Conservation (phyloP, 1,140 invertebrate species). For the Chelonus insularis region DNA sequence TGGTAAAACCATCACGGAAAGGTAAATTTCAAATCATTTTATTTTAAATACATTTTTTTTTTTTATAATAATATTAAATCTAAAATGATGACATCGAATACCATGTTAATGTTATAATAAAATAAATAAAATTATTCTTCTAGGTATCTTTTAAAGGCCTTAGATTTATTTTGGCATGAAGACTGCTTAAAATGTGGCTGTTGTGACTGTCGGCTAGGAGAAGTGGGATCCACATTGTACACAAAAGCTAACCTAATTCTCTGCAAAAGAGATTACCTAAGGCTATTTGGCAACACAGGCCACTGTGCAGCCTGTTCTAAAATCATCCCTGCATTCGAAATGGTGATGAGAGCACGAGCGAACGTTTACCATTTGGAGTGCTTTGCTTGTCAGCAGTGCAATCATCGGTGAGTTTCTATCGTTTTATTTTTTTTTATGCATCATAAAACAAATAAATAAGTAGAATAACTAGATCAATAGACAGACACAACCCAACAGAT, state of each 20-base stretch:
- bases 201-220: slow-evolving; percentile 94
- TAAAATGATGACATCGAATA: too few species aligned
- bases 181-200: slow-evolving; percentile 97
- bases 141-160: slow-evolving; percentile 76
- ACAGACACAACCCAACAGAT: too few species aligned
- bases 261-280: slow-evolving; percentile 97
- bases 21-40: slow-evolving; percentile 58
- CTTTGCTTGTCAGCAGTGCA: slow-evolving; percentile 97
- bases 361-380: slow-evolving; percentile 98
- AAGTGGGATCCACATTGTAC: slow-evolving; percentile 96
- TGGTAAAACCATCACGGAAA: slow-evolving; percentile 83
- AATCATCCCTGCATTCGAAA: slow-evolving; percentile 97
- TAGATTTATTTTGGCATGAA: slow-evolving; percentile 97
- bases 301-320: slow-evolving; percentile 94
- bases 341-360: slow-evolving; percentile 96
- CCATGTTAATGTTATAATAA: too few species aligned
- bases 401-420: slow-evolving; percentile 94
- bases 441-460: too few species aligned
- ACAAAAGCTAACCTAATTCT: slow-evolving; percentile 95
- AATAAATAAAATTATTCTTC: background rate
- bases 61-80: too few species aligned
- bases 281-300: slow-evolving; percentile 89
- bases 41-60: background rate
- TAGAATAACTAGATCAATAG: too few species aligned
- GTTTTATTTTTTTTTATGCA: background rate